Base-by-base conservation (phyloP, 1,140 invertebrate genomes). In the Drosophila biarmipes region DNA sequence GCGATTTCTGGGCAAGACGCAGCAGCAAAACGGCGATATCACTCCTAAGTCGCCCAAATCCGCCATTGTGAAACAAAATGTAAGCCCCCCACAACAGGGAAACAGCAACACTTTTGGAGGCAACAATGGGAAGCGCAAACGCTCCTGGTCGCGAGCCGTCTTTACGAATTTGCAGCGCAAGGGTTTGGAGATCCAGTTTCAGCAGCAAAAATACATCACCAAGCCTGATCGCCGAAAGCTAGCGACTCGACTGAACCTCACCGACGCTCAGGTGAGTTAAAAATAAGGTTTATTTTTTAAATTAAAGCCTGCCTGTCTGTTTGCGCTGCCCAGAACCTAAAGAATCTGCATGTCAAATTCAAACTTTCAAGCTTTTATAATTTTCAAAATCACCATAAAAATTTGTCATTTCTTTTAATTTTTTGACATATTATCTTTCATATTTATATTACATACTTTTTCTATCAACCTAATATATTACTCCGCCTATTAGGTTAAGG, bases 181-280 rank as follows among this genome's bases (percentile, higher is more conserved):
- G 80, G 98, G 98, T 0, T 93, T 99, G 31, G 98, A 99, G 93
- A 96, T 98, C 72, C 93, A 98, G 82, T 99, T 99, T 93, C 97
- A 98, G 92, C 94, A 98, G 14, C 98, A 99, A 92, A 99, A 99
- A 92, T 99, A 99, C 92, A 99, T 99, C 85, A 98, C 97, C 48
- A 99, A 99, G 92, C 98, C 98, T 0, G 98, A 99, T 92, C 94
- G 98, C 84, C 97, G 98, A 92, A 98, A 99, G 90, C 93, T 99
- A 35, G 98, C 98, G 0, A 97, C 98, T 79, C 98, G 98, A 82
- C 93, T 99, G 6, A 98, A 98, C 19, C 94, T 99, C 1, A 99
- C 98, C 80, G 98, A 99, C 91, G 97, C 97, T 62, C 97, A 98
- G 95, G 97, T 98, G 78, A 94, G 84, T 55, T 40, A 5, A 2